Evolutionary conservation across 2,888 invertebrate species (phyloP).

Genomic region (Acanthosepion esculentum): DNA sequence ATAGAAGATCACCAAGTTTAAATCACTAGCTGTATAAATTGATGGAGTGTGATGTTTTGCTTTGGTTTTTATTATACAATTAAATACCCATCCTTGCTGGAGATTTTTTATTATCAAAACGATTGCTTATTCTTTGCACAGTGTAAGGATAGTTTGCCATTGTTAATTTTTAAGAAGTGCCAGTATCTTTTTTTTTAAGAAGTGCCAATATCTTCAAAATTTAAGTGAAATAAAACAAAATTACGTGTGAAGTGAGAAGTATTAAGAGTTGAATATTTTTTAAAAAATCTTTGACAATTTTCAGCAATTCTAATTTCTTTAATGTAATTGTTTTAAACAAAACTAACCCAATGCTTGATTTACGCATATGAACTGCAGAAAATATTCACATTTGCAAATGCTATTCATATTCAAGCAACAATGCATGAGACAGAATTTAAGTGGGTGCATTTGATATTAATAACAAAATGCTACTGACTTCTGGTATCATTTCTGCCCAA

Average conservation of each 20-base stretch:
- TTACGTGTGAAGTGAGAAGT: not conserved
- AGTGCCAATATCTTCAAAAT: not conserved
- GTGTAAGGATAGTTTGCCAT: not conserved
- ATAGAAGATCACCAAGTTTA: too few species aligned
- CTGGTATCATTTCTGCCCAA: too few species aligned
- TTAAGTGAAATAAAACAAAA: not conserved
- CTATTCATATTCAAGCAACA: not conserved
- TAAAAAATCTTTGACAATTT: not conserved
- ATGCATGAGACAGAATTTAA: not conserved
- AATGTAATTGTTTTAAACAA: slow-evolving; percentile 33
- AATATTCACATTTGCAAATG: not conserved
- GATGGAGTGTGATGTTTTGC: too few species aligned
- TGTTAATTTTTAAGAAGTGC: not conserved
- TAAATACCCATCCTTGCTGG: too few species aligned
- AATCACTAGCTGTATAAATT: too few species aligned
- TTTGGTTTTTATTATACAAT: too few species aligned
- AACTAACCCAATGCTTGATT: not conserved
- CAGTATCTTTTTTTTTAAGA: not conserved
- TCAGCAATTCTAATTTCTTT: not conserved
- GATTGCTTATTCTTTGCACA: too few species aligned
- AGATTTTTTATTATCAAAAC: too few species aligned
- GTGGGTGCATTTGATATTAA: not conserved
- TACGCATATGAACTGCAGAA: not conserved
- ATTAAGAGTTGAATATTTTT: not conserved
- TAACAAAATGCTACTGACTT: too few species aligned